Evolutionary conservation across 2,113 vertebrate species (phyloP), one percentile per base, ranked within the genome.

Genomic region (Opisthocomus hoazin): DNA sequence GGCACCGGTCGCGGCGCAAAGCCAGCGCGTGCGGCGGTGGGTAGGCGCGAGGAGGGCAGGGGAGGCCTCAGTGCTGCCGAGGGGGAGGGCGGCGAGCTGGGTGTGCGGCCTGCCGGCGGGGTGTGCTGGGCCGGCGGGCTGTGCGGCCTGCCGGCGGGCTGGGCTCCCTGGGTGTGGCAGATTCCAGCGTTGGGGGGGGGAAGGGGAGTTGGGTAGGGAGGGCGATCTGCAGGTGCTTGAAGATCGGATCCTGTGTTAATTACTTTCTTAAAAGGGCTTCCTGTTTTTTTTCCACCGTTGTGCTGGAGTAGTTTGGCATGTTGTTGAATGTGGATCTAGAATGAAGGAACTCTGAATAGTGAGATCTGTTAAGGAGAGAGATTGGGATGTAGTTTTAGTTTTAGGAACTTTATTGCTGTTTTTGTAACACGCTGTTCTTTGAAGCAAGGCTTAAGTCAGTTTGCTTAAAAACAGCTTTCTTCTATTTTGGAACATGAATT

Each of bases 141-240:
- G 93, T 61, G 93, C 92, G 91, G 91, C 91, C 73, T 94, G 76
- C 71, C 48, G 76, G 9, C 2, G 22, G 87, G 10, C 73, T 70
- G 73, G 80, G 30, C n/a, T 84, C 69, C 60, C 76, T 88, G 96
- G 94, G 93, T 63, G 95, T 95, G 96, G 91, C 91, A 39, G 86
- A 70, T 89, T 94, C 80, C 87, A 11, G 18, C 11, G n/a, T n/a
- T n/a, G 34, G 11, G 29, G 43, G 4, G 10, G 19, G 21, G 34
- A 20, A 15, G 8, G 6, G 21, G 3, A 3, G n/a, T n/a, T n/a
- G 34, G 6, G 20, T 23, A 5, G 21, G 5, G 17, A 9, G 6
- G 5, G 1, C 0, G 8, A 10, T 30, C 41, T 43, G 81, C 18
- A 58, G 26, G 43, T 58, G 46, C 32, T 34, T 54, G 29, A 23